Percentiles rank a stretch among this genome's conserved stretches.
Evolutionary conservation across 2,888 invertebrate species (phyloP).

Genomic region (Agrochola litura): DNA sequence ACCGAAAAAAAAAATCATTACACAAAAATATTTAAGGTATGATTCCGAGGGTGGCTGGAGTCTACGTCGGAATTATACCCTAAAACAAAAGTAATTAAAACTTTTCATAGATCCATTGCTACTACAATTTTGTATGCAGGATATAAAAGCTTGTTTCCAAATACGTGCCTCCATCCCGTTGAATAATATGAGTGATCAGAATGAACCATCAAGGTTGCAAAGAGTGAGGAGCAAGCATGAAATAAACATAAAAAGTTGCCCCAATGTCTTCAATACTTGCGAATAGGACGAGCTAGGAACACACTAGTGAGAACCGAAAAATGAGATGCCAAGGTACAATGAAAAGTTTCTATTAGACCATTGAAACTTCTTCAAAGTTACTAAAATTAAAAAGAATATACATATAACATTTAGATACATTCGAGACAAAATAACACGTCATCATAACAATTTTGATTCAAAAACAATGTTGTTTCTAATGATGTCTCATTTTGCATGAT

Average conservation of each 20-base stretch:
- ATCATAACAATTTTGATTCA: too few relatives aligned
- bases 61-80: neutral
- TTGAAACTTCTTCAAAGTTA: neutral
- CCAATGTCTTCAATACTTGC: conserved; percentile 47
- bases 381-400: neutral
- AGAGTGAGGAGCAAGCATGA: conserved; percentile 16
- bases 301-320: conserved; percentile 14
- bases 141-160: conserved; percentile 45
- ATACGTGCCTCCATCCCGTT: conserved; percentile 30
- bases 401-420: too few relatives aligned
- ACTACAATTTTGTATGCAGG: conserved; percentile 28
- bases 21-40: neutral
- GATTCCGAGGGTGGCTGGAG: neutral
- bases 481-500: too few relatives aligned
- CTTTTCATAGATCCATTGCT: conserved; percentile 10
- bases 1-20: neutral
- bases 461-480: too few relatives aligned
- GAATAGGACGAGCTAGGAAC: conserved; percentile 31
- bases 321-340: conserved; percentile 1
- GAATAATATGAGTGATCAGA: conserved; percentile 40
- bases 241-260: conserved; percentile 9
- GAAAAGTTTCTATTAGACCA: neutral
- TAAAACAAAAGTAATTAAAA: neutral
- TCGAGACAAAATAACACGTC: too few relatives aligned
- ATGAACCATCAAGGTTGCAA: conserved; percentile 11